These are phyloP conservation scores for Platyscapa corneri DNA, from an alignment of 1,140 invertebrate species.

Conservation along the genomic window DNA sequence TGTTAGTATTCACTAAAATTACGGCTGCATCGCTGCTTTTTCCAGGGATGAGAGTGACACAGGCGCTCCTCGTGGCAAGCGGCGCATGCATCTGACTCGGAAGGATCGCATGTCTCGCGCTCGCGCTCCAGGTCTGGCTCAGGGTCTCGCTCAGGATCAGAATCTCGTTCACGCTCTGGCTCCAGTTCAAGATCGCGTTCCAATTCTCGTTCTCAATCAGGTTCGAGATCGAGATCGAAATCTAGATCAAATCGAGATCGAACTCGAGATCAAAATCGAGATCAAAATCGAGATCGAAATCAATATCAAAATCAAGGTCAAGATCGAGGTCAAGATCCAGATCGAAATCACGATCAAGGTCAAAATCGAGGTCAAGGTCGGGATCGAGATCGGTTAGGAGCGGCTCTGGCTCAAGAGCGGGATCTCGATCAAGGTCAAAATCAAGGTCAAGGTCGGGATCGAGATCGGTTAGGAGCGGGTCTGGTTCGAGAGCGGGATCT, in stretches of 20 bases:
- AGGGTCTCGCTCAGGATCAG: slow-evolving; percentile 55
- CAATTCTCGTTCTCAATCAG: slow-evolving; percentile 54
- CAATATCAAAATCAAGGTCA: slow-evolving; percentile 60
- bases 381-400: slow-evolving; percentile 52
- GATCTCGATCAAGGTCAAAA: too few relatives aligned
- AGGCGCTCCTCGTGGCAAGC: slow-evolving; percentile 67
- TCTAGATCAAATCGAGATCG: slow-evolving; percentile 61
- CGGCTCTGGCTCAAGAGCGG: too few relatives aligned
- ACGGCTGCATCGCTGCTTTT: too few relatives aligned
- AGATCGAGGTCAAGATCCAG: slow-evolving; percentile 56
- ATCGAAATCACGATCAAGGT: slow-evolving; percentile 64
- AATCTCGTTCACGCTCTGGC: slow-evolving; percentile 59
- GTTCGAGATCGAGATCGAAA: slow-evolving; percentile 57
- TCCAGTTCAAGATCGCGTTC: slow-evolving; percentile 56
- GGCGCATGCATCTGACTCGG: slow-evolving; percentile 72
- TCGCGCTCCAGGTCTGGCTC: slow-evolving; percentile 66
- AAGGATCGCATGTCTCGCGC: slow-evolving; percentile 67
- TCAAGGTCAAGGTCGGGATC: too few relatives aligned
- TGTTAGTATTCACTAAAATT: too few relatives aligned
- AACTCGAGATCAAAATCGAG: slow-evolving; percentile 56
- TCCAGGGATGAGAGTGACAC: slow-evolving; percentile 76
- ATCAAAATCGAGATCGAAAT: slow-evolving; percentile 61
- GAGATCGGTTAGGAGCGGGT: too few relatives aligned
- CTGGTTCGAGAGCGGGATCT: too few relatives aligned
- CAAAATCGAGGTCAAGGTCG: slow-evolving; percentile 56